Conservation (phyloP, 2,888 invertebrate species). For the Leucophora obtusa region DNA sequence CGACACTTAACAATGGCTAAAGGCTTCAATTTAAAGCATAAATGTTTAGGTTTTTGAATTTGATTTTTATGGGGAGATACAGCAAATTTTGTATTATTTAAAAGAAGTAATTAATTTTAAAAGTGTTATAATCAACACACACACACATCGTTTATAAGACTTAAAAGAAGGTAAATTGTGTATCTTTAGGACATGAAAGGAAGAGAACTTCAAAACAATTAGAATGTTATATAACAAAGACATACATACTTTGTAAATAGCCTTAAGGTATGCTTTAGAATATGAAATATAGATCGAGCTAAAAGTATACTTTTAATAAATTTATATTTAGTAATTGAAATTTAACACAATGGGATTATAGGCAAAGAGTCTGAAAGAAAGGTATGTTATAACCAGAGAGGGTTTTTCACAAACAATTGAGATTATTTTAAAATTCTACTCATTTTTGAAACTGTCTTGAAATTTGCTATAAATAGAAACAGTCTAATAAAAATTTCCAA, state of each 20-base stretch:
- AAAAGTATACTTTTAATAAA: no score
- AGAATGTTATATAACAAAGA: slow-evolving; percentile 17
- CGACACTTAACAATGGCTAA: slow-evolving; percentile 20
- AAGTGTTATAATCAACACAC: slow-evolving; percentile 47
- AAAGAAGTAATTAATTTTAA: slow-evolving; percentile 61
- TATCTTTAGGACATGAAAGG: not conserved
- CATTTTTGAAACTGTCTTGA: no score
- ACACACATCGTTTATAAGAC: not conserved
- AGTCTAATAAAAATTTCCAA: no score
- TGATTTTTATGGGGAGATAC: slow-evolving; percentile 55
- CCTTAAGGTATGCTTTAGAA: slow-evolving; percentile 30
- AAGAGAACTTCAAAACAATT: not conserved
- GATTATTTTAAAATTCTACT: no score
- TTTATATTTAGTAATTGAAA: no score
- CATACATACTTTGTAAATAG: slow-evolving; percentile 4
- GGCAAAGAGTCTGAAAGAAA: no score
- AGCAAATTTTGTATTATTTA: slow-evolving; percentile 12
- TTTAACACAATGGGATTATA: no score
- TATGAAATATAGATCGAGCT: not conserved
- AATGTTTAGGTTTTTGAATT: slow-evolving; percentile 60
- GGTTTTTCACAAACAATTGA: no score
- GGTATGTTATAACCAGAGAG: no score
- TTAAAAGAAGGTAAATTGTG: not conserved
- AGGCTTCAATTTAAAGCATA: slow-evolving; percentile 55
- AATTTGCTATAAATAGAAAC: no score